Conservation (phyloP, 1,140 invertebrate genomes). For the Drosophila sucinea region DNA sequence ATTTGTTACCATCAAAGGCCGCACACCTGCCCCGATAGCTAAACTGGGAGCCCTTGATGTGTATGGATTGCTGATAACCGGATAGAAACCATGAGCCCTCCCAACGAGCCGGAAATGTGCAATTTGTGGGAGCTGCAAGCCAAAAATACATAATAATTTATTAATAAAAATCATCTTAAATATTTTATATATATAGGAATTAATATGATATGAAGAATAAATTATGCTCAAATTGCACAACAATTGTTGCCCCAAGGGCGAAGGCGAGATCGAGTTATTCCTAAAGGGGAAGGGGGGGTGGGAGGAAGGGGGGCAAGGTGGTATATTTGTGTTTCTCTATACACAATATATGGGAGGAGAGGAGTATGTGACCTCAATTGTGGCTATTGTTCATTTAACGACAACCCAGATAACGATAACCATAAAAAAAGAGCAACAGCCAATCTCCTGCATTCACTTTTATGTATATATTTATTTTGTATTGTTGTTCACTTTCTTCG, state of each 20-base stretch:
- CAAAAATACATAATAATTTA: constrained; percentile 55
- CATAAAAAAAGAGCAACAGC: constrained; percentile 43
- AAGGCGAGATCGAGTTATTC: constrained; percentile 1
- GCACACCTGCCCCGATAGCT: constrained; percentile 92
- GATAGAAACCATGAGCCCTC: constrained; percentile 93
- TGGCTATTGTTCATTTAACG: constrained; percentile 76
- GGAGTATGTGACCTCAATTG: constrained; percentile 67
- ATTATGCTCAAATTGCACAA: constrained; percentile 56
- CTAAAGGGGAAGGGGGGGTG: not conserved
- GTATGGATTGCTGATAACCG: constrained; percentile 90
- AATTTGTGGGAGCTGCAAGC: constrained; percentile 85
- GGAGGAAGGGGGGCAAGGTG: not conserved
- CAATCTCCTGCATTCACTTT: constrained; percentile 17
- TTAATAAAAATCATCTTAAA: constrained; percentile 55
- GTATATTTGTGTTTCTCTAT: not conserved
- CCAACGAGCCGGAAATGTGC: constrained; percentile 90
- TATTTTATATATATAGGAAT: constrained; percentile 46
- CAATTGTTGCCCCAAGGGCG: constrained; percentile 49
- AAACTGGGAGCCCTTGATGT: constrained; percentile 90
- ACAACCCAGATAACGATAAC: constrained; percentile 33
- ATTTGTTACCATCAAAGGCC: constrained; percentile 92
- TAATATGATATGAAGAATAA: constrained; percentile 32
- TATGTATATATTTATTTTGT: constrained; percentile 49
- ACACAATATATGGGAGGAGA: not conserved
- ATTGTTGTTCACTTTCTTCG: constrained; percentile 52